Conservation (phyloP, 2,888 invertebrate species). For the Acronicta psi region DNA sequence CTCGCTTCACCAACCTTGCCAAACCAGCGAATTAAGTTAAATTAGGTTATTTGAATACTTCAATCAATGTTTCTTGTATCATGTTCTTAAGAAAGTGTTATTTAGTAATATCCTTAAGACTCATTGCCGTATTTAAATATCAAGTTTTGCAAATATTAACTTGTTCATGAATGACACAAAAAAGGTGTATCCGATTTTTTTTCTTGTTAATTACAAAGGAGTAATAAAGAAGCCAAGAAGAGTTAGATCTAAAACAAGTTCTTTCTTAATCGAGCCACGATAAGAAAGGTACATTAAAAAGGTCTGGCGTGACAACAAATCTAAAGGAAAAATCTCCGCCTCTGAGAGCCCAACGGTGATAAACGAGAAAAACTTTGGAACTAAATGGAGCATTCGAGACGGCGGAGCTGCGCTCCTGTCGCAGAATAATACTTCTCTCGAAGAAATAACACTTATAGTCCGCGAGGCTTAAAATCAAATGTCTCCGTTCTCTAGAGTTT, state of each 20-base stretch:
- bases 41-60: constrained; percentile 25
- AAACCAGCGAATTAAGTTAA: constrained; percentile 49
- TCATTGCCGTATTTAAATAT: no score
- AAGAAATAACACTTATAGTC: constrained; percentile 89
- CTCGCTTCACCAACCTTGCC: constrained; percentile 62
- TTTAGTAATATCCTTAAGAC: background rate
- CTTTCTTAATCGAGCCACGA: constrained; percentile 83
- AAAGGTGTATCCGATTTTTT: constrained; percentile 1
- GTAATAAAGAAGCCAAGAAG: constrained; percentile 46
- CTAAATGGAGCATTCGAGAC: constrained; percentile 89
- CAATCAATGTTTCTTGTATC: background rate
- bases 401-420: constrained; percentile 86
- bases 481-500: constrained; percentile 82
- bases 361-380: constrained; percentile 89
- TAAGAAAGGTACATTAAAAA: constrained; percentile 89
- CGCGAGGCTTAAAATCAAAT: constrained; percentile 89
- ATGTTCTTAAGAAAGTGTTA: background rate
- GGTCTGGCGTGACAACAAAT: constrained; percentile 90
- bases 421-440: constrained; percentile 88
- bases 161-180: background rate
- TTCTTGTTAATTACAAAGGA: constrained; percentile 50
- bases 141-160: no score
- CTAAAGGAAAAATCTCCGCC: constrained; percentile 89
- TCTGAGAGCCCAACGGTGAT: constrained; percentile 88
- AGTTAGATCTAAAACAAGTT: constrained; percentile 74